These are phyloP conservation scores for Percopsis transmontana DNA, from an alignment of 2,113 vertebrate genomes.

Conservation along the genomic window DNA sequence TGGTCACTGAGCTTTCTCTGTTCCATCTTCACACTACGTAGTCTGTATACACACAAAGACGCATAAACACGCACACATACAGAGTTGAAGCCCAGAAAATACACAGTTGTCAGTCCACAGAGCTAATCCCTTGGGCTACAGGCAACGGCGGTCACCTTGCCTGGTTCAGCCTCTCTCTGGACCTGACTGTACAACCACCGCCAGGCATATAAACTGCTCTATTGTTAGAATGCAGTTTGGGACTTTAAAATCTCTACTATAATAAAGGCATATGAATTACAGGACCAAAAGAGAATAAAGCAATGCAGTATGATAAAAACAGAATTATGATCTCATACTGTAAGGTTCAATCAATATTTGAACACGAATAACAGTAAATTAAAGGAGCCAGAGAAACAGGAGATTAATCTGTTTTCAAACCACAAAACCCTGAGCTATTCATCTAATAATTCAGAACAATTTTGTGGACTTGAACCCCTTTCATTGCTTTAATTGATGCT, in stretches of 20 bases:
- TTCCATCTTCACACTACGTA: constrained; percentile 98
- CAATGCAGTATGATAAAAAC: constrained; percentile 9
- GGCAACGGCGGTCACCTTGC: constrained; percentile 66
- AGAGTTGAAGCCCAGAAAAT: constrained; percentile 42
- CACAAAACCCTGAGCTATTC: constrained; percentile 15
- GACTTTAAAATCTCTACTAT: neutral
- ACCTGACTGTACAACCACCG: constrained; percentile 29
- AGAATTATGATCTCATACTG: neutral
- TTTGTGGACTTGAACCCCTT: constrained; percentile 22
- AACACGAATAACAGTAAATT: constrained; percentile 20
- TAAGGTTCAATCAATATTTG: constrained; percentile 34
- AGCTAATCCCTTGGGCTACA: constrained; percentile 53
- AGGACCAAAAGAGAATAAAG: constrained; percentile 22
- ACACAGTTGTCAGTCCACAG: constrained; percentile 43
- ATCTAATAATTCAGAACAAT: constrained; percentile 8
- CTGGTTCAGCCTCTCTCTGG: constrained; percentile 13
- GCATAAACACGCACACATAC: constrained; percentile 14
- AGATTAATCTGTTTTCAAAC: constrained; percentile 22
- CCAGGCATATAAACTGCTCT: constrained; percentile 3
- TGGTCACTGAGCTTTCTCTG: constrained; percentile 98
- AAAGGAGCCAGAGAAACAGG: constrained; percentile 24
- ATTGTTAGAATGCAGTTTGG: constrained; percentile 11
- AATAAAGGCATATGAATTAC: neutral
- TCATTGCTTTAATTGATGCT: neutral
- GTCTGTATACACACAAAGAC: constrained; percentile 75